phyloP scores from a whole-genome alignment of 2,888 invertebrate species.

The Dolomedes plantarius region DNA sequence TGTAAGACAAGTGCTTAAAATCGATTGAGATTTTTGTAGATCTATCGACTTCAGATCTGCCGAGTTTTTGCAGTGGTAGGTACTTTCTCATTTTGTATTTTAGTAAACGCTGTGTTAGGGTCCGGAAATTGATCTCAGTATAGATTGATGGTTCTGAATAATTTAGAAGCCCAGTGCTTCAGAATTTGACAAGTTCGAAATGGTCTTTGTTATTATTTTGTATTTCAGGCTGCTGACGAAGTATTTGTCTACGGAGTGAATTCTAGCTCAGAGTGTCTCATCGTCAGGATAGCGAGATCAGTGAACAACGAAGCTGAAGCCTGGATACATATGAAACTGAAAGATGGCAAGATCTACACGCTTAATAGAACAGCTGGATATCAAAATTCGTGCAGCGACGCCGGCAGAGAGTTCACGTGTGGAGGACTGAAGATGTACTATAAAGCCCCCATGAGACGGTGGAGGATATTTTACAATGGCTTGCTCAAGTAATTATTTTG shows the following conservation, averaged over 20 bases:
- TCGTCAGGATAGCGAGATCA: conserved; percentile 11
- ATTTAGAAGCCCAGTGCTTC: no score
- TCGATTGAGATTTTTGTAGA: no score
- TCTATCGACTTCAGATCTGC: no score
- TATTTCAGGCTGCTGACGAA: conserved; percentile 39
- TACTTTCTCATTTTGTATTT: no score
- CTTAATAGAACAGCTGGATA: conserved; percentile 2
- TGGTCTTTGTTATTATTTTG: no score
- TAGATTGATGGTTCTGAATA: no score
- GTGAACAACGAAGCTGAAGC: conserved; percentile 44
- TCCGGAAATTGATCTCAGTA: no score
- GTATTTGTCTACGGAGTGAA: conserved; percentile 58
- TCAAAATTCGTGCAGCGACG: conserved; percentile 34
- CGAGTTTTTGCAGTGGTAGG: no score
- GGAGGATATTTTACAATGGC: conserved; percentile 70
- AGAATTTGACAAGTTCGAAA: no score
- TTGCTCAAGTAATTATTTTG: conserved; percentile 40
- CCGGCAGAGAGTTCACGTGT: conserved; percentile 29
- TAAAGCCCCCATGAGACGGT: conserved; percentile 47
- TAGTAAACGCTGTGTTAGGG: no score
- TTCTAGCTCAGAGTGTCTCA: conserved; percentile 37
- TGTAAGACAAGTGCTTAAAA: no score
- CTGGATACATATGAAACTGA: conserved; percentile 37
- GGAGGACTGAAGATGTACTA: conserved; percentile 51
- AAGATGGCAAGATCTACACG: conserved; percentile 31